Evolutionary conservation across 1,140 invertebrate genomes (phyloP).

Genomic region (Cydia strobilella): DNA sequence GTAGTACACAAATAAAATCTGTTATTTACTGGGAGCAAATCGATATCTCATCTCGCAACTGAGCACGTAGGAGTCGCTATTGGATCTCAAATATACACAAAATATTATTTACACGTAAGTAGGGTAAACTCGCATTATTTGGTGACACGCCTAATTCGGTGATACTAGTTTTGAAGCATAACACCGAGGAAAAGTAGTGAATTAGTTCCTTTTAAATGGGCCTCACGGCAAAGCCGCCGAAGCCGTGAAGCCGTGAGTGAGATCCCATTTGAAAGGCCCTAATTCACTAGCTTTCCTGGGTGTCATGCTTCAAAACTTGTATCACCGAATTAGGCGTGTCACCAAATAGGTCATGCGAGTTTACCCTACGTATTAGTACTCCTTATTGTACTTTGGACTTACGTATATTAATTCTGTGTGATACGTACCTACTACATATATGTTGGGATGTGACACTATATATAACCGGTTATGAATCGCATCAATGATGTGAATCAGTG

Average conservation of each 20-base stretch:
- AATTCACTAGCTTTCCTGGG: too few relatives aligned
- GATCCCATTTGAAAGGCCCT: too few relatives aligned
- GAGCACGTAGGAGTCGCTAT: constrained; percentile 1
- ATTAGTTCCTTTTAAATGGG: too few relatives aligned
- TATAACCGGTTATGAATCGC: background rate
- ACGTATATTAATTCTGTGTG: background rate
- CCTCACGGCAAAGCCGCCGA: too few relatives aligned
- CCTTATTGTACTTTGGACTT: constrained; percentile 4
- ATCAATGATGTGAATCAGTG: background rate
- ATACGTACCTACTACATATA: background rate
- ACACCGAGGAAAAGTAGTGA: too few relatives aligned
- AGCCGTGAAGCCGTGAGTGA: too few relatives aligned
- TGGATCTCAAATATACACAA: constrained; percentile 8
- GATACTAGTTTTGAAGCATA: too few relatives aligned
- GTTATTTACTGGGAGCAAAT: constrained; percentile 13
- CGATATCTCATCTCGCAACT: constrained; percentile 6
- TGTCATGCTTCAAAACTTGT: too few relatives aligned
- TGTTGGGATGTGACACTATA: background rate
- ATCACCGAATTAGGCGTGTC: too few relatives aligned
- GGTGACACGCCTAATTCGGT: too few relatives aligned
- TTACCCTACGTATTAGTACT: constrained; percentile 13
- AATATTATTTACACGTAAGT: constrained; percentile 8
- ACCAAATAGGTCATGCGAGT: too few relatives aligned
- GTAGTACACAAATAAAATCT: constrained; percentile 9
- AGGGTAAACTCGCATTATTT: too few relatives aligned